phyloP scores from a whole-genome alignment of 2,888 invertebrate species.

The Rhingia rostrata region DNA sequence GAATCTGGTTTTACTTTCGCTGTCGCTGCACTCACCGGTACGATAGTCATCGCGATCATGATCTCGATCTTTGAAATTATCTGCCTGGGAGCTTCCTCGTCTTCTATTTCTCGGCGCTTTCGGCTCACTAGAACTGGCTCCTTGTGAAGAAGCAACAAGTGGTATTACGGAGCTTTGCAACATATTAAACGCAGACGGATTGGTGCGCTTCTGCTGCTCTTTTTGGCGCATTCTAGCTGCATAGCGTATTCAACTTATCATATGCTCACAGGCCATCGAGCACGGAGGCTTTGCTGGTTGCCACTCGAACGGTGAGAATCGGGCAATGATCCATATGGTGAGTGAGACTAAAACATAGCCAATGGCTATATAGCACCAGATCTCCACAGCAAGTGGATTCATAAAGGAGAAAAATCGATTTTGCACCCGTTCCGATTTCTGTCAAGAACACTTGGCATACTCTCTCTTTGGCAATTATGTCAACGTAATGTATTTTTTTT shows the following conservation, averaged over 20 bases:
- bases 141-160: constrained; percentile 9
- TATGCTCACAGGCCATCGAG: constrained; percentile 83
- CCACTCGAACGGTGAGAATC: constrained; percentile 93
- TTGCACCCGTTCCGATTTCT: constrained; percentile 86
- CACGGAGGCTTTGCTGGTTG: constrained; percentile 85
- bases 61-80: not conserved
- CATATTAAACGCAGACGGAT: constrained; percentile 8
- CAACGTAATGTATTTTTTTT: no score
- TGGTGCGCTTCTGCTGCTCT: constrained; percentile 58
- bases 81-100: not conserved
- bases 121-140: not conserved
- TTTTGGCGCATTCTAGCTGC: constrained; percentile 66
- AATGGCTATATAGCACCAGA: constrained; percentile 91
- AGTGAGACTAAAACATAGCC: constrained; percentile 91
- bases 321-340: constrained; percentile 92
- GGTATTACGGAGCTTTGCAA: constrained; percentile 40
- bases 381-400: constrained; percentile 92
- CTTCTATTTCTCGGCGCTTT: not conserved
- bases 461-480: no score
- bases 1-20: constrained; percentile 55
- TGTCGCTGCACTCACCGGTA: constrained; percentile 49
- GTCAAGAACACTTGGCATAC: no score
- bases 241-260: constrained; percentile 75
- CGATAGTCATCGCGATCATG: constrained; percentile 9
- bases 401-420: constrained; percentile 92